phyloP scores from a whole-genome alignment of 1,140 invertebrate genomes.

The Apis mellifera region DNA sequence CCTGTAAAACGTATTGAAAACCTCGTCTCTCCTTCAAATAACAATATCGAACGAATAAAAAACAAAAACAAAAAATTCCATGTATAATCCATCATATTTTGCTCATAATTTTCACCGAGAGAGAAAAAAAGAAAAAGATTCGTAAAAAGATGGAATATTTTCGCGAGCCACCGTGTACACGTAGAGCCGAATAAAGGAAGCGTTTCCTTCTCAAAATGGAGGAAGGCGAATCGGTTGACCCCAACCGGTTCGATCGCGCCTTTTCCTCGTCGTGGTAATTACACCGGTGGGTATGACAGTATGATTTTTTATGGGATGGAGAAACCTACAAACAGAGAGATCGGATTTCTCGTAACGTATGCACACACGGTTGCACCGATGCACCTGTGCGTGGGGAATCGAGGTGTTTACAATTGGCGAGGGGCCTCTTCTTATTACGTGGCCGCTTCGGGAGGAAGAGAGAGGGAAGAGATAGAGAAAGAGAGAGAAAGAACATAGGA shows the following conservation, averaged over 20 bases:
- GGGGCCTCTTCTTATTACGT: neutral
- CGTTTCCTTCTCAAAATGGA: neutral
- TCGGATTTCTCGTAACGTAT: conserved; percentile 67
- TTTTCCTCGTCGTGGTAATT: conserved; percentile 48
- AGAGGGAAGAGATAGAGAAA: neutral
- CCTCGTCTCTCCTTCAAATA: no score
- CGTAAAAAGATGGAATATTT: no score
- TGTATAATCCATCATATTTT: no score
- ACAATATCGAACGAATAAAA: no score
- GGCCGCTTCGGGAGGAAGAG: neutral
- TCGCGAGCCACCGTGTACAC: no score
- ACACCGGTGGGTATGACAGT: conserved; percentile 16
- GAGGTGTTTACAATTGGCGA: conserved; percentile 27
- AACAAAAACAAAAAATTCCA: no score
- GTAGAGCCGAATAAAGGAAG: neutral
- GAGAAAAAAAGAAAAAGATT: no score
- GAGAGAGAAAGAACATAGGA: neutral
- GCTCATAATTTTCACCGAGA: no score
- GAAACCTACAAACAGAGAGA: conserved; percentile 67
- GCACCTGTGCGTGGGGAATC: conserved; percentile 17
- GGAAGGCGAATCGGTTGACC: conserved; percentile 51
- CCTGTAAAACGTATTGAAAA: no score
- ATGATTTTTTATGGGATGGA: conserved; percentile 21
- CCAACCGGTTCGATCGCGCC: conserved; percentile 64
- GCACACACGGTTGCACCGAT: neutral